These are phyloP conservation scores for Halichoeres trimaculatus DNA, from an alignment of 2,113 vertebrate species.

Conservation along the genomic window DNA sequence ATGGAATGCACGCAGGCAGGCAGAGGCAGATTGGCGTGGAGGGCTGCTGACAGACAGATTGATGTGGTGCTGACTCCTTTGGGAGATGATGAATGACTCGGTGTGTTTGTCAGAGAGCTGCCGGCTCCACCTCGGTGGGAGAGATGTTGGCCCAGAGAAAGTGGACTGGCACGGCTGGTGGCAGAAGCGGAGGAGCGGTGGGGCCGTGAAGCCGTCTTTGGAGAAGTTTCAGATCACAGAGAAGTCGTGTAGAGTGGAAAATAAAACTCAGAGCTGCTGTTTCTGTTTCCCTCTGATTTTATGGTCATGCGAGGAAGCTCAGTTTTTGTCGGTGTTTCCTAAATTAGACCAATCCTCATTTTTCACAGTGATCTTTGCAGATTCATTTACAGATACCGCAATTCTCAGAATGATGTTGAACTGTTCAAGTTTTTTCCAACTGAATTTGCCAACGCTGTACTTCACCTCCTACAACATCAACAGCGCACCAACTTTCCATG, in stretches of 20 bases:
- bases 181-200: conserved; percentile 27
- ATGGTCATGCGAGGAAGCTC: too few relatives aligned
- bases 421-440: too few relatives aligned
- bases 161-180: conserved; percentile 39
- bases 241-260: background rate
- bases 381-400: too few relatives aligned
- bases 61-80: conserved; percentile 66
- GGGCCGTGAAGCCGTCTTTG: conserved; percentile 30
- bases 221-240: conserved; percentile 43
- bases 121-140: conserved; percentile 52
- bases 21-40: conserved; percentile 55
- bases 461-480: too few relatives aligned
- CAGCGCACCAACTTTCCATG: too few relatives aligned
- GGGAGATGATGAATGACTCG: conserved; percentile 74
- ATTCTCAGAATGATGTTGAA: too few relatives aligned
- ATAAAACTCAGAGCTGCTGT: too few relatives aligned
- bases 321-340: too few relatives aligned
- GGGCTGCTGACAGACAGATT: conserved; percentile 77
- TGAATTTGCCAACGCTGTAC: too few relatives aligned
- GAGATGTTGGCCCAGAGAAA: conserved; percentile 47
- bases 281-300: too few relatives aligned
- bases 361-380: too few relatives aligned
- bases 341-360: too few relatives aligned
- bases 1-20: conserved; percentile 51
- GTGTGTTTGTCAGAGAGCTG: conserved; percentile 62